phyloP scores from a whole-genome alignment of 2,113 vertebrate species.

The Alligator mississippiensis region DNA sequence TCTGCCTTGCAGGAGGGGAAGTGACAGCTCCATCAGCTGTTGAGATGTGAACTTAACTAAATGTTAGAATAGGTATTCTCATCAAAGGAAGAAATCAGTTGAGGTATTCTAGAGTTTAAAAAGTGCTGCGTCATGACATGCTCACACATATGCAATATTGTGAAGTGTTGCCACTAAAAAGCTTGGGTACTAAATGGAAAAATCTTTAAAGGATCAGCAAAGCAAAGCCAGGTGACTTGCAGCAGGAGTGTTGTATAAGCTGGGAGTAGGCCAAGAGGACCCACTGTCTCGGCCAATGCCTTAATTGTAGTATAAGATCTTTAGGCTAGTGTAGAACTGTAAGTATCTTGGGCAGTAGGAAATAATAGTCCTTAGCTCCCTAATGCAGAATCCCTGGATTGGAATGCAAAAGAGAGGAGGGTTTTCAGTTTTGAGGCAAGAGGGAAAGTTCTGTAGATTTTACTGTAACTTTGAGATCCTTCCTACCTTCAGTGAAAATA shows the following conservation, averaged over 20 bases:
- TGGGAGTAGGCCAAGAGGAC: background rate
- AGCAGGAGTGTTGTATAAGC: background rate
- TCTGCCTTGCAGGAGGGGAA: no score
- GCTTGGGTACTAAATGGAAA: background rate
- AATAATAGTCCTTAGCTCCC: no score
- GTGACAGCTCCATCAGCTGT: no score
- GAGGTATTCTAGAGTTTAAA: background rate
- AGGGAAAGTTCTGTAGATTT: background rate
- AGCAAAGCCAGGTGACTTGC: background rate
- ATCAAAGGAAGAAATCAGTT: no score
- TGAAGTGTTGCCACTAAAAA: background rate
- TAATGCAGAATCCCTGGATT: no score
- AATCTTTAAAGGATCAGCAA: background rate
- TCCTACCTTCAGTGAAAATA: background rate
- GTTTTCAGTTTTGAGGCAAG: background rate
- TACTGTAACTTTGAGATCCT: no score
- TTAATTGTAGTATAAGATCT: background rate
- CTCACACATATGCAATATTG: background rate
- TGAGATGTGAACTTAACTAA: no score
- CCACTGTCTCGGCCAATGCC: background rate
- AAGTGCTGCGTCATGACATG: background rate
- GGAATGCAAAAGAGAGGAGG: no score
- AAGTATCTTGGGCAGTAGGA: no score
- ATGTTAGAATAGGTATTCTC: no score
- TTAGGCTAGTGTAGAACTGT: background rate